phyloP scores from a whole-genome alignment of 2,113 vertebrate species.

The Rhinopomastus cyanomelas region DNA sequence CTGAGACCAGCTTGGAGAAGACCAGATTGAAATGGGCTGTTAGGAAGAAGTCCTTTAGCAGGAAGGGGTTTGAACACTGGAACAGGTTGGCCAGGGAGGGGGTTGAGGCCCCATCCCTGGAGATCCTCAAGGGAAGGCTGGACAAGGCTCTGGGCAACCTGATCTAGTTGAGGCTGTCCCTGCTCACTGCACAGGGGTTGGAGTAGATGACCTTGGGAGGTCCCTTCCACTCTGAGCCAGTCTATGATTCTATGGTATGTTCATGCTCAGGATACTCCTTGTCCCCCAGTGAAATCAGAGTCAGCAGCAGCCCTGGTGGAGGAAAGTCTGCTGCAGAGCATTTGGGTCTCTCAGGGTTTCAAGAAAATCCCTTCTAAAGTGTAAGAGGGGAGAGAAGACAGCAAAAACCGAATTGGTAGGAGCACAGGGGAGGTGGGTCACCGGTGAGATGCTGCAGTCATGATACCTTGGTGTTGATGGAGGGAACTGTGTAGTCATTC shows the following conservation, averaged over 20 bases:
- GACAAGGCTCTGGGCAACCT: too few relatives aligned
- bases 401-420: background rate
- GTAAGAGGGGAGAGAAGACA: background rate
- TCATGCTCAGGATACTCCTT: background rate
- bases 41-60: too few relatives aligned
- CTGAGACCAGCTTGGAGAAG: background rate
- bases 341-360: background rate
- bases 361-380: background rate
- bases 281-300: background rate
- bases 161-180: too few relatives aligned
- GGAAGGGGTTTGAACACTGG: too few relatives aligned
- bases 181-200: too few relatives aligned
- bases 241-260: background rate
- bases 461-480: background rate
- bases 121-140: too few relatives aligned
- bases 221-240: too few relatives aligned
- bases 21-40: too few relatives aligned
- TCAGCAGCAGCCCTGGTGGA: background rate
- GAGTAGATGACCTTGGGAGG: too few relatives aligned
- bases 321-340: background rate
- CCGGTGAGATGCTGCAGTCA: background rate
- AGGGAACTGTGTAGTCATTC: background rate
- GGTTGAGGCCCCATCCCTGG: too few relatives aligned
- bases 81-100: too few relatives aligned
- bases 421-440: accelerated